Evolutionary conservation across 2,113 vertebrate genomes (phyloP).

Genomic region (Sakesphorus luctuosus): DNA sequence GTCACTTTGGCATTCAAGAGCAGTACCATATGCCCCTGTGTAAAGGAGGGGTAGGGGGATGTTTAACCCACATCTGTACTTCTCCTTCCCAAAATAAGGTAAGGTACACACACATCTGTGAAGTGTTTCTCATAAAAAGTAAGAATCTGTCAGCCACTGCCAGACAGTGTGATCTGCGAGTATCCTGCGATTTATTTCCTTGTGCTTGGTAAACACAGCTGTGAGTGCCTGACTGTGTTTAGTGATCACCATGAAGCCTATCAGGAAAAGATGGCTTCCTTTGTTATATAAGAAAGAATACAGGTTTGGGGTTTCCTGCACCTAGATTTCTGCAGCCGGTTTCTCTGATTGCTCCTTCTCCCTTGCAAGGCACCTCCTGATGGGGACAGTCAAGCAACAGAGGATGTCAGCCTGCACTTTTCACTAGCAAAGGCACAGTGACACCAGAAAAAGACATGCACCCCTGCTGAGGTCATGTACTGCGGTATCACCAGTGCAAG

Average conservation of each 20-base stretch:
- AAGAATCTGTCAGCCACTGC: neutral
- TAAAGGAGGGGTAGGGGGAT: neutral
- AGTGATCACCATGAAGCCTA: neutral
- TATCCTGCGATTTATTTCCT: neutral
- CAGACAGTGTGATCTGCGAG: neutral
- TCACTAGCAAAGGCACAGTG: neutral
- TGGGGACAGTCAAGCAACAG: neutral
- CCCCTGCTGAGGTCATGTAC: neutral
- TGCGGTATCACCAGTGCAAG: neutral
- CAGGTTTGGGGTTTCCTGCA: neutral
- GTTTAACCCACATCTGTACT: neutral
- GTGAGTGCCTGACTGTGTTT: neutral
- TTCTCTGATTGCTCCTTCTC: neutral
- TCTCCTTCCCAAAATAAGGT: neutral
- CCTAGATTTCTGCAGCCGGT: neutral
- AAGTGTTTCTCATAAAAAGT: neutral
- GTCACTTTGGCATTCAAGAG: neutral
- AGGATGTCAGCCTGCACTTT: neutral
- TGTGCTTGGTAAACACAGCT: conserved; percentile 20
- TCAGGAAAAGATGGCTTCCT: neutral
- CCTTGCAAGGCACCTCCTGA: neutral
- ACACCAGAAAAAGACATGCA: rapidly evolving
- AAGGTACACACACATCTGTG: neutral
- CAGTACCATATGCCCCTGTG: neutral
- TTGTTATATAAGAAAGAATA: neutral